These are phyloP conservation scores for Teleogryllus oceanicus DNA, from an alignment of 2,888 invertebrate genomes.

Conservation along the genomic window DNA sequence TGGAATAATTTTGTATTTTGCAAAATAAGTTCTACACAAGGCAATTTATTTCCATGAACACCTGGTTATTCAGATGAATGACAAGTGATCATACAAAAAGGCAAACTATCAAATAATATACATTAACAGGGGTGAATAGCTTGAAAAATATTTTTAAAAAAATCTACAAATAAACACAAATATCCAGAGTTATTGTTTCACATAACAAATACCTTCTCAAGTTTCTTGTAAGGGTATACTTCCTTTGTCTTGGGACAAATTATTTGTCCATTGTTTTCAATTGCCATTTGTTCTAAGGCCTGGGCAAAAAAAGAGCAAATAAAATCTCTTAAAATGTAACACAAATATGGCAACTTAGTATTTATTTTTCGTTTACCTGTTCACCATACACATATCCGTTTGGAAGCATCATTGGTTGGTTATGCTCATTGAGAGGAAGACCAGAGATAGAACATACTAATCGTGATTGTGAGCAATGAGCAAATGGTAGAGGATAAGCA, in stretches of 20 bases:
- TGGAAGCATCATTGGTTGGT: slow-evolving; percentile 97
- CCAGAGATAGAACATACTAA: slow-evolving; percentile 89
- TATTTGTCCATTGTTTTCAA: slow-evolving; percentile 84
- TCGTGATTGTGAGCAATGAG: slow-evolving; percentile 94
- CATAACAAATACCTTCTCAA: slow-evolving; percentile 97
- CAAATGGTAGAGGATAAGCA: slow-evolving; percentile 83
- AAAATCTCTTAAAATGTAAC: slow-evolving; percentile 3
- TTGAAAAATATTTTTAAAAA: background rate
- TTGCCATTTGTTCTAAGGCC: slow-evolving; percentile 88
- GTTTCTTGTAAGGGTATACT: slow-evolving; percentile 83
- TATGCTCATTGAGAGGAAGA: slow-evolving; percentile 91
- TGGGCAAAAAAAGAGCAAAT: slow-evolving; percentile 47
- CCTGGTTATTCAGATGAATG: background rate
- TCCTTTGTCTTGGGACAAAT: slow-evolving; percentile 94
- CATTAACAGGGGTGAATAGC: background rate
- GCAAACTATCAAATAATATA: slow-evolving; percentile 20
- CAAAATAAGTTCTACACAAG: slow-evolving; percentile 12
- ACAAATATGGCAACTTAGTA: background rate
- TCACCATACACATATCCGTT: slow-evolving; percentile 97
- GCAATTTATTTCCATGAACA: background rate
- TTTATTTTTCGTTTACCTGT: slow-evolving; percentile 58
- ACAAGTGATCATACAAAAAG: slow-evolving; percentile 11
- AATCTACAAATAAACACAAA: slow-evolving; percentile 28
- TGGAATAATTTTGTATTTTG: background rate
- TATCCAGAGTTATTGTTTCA: slow-evolving; percentile 50